These are phyloP conservation scores for Isotomurus palustris DNA, from an alignment of 2,888 invertebrate genomes.

Conservation along the genomic window DNA sequence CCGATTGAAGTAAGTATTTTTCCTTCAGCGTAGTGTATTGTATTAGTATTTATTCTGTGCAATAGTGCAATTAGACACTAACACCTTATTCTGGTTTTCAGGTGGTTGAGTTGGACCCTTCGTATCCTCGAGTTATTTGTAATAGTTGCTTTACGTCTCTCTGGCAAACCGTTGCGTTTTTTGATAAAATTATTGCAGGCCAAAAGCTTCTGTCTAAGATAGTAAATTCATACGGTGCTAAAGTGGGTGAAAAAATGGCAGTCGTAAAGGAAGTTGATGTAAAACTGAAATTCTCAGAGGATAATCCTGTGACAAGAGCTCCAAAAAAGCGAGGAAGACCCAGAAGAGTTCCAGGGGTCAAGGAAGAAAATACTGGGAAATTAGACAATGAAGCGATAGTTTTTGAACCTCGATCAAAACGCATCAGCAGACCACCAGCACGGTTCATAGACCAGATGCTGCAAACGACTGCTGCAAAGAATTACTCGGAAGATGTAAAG, in stretches of 20 bases:
- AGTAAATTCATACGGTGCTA: slow-evolving; percentile 8
- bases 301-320: slow-evolving; percentile 20
- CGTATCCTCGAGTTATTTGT: slow-evolving; percentile 67
- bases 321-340: slow-evolving; percentile 37
- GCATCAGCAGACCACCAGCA: slow-evolving; percentile 22
- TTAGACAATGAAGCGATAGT: not conserved
- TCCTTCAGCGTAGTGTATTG: slow-evolving; percentile 48
- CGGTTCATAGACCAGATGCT: slow-evolving; percentile 13
- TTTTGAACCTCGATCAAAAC: slow-evolving; percentile 17
- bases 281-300: slow-evolving; percentile 11
- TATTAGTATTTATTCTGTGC: too few relatives aligned
- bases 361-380: not conserved
- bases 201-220: slow-evolving; percentile 53
- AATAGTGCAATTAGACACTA: too few relatives aligned
- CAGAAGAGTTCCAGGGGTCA: slow-evolving; percentile 19
- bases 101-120: slow-evolving; percentile 63
- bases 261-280: not conserved
- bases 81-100: too few relatives aligned
- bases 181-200: slow-evolving; percentile 66
- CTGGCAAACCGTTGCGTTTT: slow-evolving; percentile 68
- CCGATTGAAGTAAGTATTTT: slow-evolving; percentile 64
- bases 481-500: too few relatives aligned
- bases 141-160: slow-evolving; percentile 71
- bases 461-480: not conserved
- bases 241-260: not conserved